Evolutionary conservation across 2,797 vertebrate species (phyloP).

Genomic region (Cyclura pinguis): DNA sequence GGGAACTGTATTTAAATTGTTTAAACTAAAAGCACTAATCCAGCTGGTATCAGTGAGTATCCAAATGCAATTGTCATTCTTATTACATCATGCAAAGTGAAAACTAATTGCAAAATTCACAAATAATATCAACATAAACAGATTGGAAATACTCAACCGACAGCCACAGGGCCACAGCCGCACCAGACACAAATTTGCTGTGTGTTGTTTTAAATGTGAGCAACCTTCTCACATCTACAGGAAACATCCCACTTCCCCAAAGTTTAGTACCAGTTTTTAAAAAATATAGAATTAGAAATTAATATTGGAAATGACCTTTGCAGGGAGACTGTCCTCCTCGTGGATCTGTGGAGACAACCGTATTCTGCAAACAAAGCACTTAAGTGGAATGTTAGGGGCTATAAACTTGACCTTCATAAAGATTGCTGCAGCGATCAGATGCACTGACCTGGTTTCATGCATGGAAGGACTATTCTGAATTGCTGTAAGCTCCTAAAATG

Average conservation of each 20-base stretch:
- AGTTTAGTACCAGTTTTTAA: neutral
- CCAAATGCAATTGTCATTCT: neutral
- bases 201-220: neutral
- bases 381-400: neutral
- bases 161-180: neutral
- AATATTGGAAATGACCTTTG: neutral
- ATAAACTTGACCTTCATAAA: neutral
- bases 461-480: slow-evolving; percentile 4
- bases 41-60: neutral
- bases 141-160: neutral
- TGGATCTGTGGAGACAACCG: neutral
- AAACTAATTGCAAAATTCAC: neutral
- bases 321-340: rapidly evolving
- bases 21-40: neutral
- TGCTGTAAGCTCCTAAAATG: neutral
- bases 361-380: neutral
- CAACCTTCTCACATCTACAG: neutral
- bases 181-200: neutral
- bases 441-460: neutral
- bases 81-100: neutral
- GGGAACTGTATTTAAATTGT: neutral
- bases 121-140: neutral
- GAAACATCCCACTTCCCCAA: neutral
- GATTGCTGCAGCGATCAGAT: neutral
- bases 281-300: slow-evolving; percentile 1